Conservation (phyloP, 2,888 invertebrate genomes). For the Euphydryas editha region DNA sequence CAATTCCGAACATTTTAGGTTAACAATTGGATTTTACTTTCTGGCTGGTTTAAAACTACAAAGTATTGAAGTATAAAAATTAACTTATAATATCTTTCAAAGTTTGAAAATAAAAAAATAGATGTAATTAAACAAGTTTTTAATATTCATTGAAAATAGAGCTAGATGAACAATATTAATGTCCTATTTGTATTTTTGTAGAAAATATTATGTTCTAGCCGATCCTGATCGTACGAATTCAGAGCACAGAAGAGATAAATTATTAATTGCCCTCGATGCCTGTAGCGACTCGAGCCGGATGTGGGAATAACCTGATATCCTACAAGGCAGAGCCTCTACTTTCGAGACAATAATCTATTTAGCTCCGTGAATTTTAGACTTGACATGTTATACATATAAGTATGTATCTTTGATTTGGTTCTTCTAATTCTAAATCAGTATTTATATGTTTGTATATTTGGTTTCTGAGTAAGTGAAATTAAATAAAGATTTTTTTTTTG, state of each 20-base stretch:
- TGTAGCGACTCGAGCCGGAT: constrained; percentile 26
- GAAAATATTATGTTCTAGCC: constrained; percentile 5
- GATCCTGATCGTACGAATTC: constrained; percentile 21
- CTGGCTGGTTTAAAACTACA: too few relatives aligned
- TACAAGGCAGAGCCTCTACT: constrained; percentile 20
- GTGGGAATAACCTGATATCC: constrained; percentile 35
- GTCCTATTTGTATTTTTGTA: neutral
- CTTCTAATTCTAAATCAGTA: neutral
- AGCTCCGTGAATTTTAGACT: constrained; percentile 16
- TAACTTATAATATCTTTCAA: neutral
- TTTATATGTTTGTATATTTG: too few relatives aligned
- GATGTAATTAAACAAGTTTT: too few relatives aligned
- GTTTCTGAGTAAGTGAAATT: too few relatives aligned
- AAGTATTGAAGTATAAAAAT: too few relatives aligned
- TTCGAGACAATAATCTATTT: constrained; percentile 30
- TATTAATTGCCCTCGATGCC: constrained; percentile 27
- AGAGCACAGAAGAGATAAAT: constrained; percentile 25
- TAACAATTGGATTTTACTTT: too few relatives aligned
- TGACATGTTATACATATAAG: neutral
- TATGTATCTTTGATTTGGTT: neutral
- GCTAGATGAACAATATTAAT: too few relatives aligned
- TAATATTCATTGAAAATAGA: too few relatives aligned
- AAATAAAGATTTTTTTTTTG: too few relatives aligned
- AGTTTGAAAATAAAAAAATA: neutral
- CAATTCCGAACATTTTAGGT: too few relatives aligned